These are phyloP conservation scores for fruit fly (Drosophila melanogaster) DNA, from an alignment of 1,140 invertebrate genomes.

Conservation along the genomic window DNA sequence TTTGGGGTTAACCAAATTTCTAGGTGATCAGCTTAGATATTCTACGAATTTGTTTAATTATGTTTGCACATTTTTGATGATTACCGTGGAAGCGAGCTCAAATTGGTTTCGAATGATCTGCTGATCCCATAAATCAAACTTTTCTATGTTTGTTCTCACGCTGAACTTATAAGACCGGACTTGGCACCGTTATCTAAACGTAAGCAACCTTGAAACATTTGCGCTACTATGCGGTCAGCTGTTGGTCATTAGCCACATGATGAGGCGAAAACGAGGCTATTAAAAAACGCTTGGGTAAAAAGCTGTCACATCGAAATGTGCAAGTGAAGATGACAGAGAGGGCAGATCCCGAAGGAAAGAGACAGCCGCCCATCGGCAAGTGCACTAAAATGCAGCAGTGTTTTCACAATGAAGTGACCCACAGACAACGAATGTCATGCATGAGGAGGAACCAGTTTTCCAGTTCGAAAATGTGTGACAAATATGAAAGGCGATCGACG, in stretches of 20 bases:
- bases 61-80: not conserved
- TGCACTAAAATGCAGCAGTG: slow-evolving; percentile 69
- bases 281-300: slow-evolving; percentile 56
- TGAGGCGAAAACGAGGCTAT: slow-evolving; percentile 50
- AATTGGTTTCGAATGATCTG: not conserved
- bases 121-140: slow-evolving; percentile 17
- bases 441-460: slow-evolving; percentile 44
- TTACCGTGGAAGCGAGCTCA: not conserved
- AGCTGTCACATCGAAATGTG: slow-evolving; percentile 50
- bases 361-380: slow-evolving; percentile 4
- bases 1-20: too few species aligned
- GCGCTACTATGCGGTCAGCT: slow-evolving; percentile 38
- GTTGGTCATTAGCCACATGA: slow-evolving; percentile 55
- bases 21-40: too few species aligned
- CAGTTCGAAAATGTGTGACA: slow-evolving; percentile 69
- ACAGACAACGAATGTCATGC: slow-evolving; percentile 44
- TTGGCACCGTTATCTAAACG: slow-evolving; percentile 58
- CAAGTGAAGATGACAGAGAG: slow-evolving; percentile 37
- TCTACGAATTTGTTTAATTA: too few species aligned
- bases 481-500: slow-evolving; percentile 73
- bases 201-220: slow-evolving; percentile 57
- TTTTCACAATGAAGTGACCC: slow-evolving; percentile 53
- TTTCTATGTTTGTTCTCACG: slow-evolving; percentile 29
- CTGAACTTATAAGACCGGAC: slow-evolving; percentile 3
- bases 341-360: not conserved